phyloP scores from a whole-genome alignment of 2,113 vertebrate species.

The Rhagologus leucostigma region DNA sequence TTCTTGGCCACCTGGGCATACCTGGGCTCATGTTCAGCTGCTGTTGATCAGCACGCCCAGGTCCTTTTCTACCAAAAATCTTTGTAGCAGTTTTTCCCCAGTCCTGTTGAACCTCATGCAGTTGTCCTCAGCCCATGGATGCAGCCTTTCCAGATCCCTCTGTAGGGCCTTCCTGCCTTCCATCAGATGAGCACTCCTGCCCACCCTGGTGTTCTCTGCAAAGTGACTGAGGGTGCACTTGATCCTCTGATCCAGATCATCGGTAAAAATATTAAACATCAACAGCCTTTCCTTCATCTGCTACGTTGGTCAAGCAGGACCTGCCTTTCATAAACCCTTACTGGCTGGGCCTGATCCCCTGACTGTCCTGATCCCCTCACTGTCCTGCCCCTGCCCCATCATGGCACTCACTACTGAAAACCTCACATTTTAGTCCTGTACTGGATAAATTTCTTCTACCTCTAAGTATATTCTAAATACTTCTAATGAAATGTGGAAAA shows the following conservation, averaged over 20 bases:
- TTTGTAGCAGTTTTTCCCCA: not conserved
- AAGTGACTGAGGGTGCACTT: fast-evolving
- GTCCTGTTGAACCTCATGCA: not conserved
- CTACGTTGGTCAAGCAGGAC: not conserved
- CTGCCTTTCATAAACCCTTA: not conserved
- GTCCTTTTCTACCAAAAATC: not conserved
- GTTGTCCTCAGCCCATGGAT: fast-evolving
- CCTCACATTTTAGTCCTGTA: not conserved
- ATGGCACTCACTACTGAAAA: not conserved
- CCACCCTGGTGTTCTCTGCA: not conserved
- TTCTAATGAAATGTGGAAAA: not conserved
- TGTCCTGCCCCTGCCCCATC: not conserved
- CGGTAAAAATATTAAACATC: not conserved
- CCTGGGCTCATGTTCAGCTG: not conserved
- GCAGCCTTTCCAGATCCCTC: not conserved
- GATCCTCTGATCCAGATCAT: not conserved
- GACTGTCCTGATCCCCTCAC: not conserved
- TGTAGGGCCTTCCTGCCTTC: not conserved
- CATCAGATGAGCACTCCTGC: not conserved
- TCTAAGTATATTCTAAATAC: not conserved
- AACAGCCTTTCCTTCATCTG: not conserved
- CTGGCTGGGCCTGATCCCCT: not conserved
- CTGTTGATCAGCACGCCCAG: fast-evolving
- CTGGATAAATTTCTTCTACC: not conserved
- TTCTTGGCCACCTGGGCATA: not conserved